A percentile compares a stretch with the other conserved stretches of the same genome.
Evolutionary conservation across 1,140 invertebrate genomes (phyloP).

Genomic region (Lerema accius): DNA sequence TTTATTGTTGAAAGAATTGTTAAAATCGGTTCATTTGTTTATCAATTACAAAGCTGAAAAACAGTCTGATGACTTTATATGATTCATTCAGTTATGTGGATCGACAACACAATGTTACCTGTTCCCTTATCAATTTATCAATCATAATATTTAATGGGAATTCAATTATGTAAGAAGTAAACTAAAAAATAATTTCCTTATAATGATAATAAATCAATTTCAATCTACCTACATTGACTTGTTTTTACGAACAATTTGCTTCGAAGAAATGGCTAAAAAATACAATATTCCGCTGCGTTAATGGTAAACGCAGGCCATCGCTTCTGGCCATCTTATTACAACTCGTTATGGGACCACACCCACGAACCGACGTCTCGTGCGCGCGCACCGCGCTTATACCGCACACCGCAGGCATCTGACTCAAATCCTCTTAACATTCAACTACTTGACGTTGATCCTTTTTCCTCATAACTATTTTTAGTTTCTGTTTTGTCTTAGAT

Average conservation of each 20-base stretch:
- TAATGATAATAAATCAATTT: too few relatives aligned
- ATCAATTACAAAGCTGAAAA: too few relatives aligned
- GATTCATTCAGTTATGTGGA: too few relatives aligned
- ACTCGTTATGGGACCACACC: conserved; percentile 37
- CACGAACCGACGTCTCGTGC: conserved; percentile 30
- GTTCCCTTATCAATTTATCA: too few relatives aligned
- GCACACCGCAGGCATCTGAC: conserved; percentile 15
- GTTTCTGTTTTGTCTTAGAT: neutral
- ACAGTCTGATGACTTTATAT: too few relatives aligned
- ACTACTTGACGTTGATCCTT: neutral
- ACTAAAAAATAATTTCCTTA: too few relatives aligned
- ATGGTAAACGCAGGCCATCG: conserved; percentile 6
- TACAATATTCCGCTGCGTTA: neutral
- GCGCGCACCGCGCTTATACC: conserved; percentile 28
- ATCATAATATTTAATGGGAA: too few relatives aligned
- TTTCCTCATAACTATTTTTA: neutral
- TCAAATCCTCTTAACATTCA: neutral
- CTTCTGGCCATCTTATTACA: conserved; percentile 18
- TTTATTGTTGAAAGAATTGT: too few relatives aligned
- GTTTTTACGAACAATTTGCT: neutral
- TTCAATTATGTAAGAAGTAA: too few relatives aligned
- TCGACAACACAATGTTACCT: too few relatives aligned
- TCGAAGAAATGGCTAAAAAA: conserved; percentile 4
- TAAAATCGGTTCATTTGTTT: too few relatives aligned
- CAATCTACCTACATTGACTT: too few relatives aligned